These are phyloP conservation scores for Cyclopterus lumpus DNA, from an alignment of 2,797 vertebrate genomes.

Conservation along the genomic window DNA sequence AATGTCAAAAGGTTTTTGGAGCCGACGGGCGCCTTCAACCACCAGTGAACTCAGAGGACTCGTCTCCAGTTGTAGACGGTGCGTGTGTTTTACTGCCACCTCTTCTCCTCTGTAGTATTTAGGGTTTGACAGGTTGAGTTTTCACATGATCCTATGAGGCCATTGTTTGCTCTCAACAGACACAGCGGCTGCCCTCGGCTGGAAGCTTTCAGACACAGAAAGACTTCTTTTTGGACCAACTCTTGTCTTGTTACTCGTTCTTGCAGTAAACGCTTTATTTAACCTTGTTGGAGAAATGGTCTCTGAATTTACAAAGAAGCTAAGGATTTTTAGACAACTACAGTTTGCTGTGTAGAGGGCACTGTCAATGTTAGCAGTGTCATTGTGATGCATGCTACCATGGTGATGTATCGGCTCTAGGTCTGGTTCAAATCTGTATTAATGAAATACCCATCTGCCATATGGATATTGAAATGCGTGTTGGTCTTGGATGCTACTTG, in stretches of 20 bases:
- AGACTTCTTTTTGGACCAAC: not conserved
- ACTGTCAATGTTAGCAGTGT: not conserved
- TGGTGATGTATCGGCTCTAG: not conserved
- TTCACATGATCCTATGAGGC: slow-evolving; percentile 52
- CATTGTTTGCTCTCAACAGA: slow-evolving; percentile 26
- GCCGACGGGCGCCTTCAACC: not conserved
- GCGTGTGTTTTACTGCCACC: not conserved
- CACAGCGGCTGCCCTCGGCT: slow-evolving; percentile 23
- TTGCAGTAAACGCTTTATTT: not conserved
- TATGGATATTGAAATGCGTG: not conserved
- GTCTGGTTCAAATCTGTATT: not conserved
- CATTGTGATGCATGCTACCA: not conserved
- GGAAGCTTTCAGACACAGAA: slow-evolving; percentile 1
- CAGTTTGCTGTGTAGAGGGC: too few species aligned
- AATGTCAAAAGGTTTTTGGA: not conserved
- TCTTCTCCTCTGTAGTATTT: slow-evolving; percentile 7
- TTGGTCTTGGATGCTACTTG: not conserved
- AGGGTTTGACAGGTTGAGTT: slow-evolving; percentile 41
- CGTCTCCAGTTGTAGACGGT: not conserved
- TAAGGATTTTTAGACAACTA: not conserved
- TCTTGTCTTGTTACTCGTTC: not conserved
- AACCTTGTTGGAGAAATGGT: not conserved
- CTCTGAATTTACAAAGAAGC: not conserved
- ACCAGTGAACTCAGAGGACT: not conserved
- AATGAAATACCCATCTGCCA: not conserved